Base-by-base conservation (phyloP, 1,140 invertebrate genomes). In the Drosophila sp. region DNA sequence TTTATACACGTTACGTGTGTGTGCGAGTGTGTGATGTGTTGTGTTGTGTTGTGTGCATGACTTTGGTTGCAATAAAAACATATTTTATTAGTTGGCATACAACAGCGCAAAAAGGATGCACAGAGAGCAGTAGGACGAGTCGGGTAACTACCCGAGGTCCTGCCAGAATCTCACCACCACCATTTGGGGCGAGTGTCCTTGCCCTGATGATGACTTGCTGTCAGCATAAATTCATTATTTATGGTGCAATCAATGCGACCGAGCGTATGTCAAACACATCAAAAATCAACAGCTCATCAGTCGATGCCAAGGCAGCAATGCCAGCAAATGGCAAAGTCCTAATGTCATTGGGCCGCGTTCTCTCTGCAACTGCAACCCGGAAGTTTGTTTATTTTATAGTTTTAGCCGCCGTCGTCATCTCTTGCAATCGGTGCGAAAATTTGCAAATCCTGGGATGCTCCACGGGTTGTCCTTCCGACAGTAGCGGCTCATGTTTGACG, bases 361-460 rank as follows among this genome's bases (percentile, higher is more conserved):
- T 38, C 6, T 27, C 11, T n/a, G n/a, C n/a, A n/a, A 7, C 46
- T 50, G 25, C 46, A 43, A 38, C 27, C n/a, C 86, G 90, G 90
- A 91, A 91, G 90, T 91, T 91, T 91, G 86, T 89, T 91, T 90
- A 91, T 91, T 91, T 90, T 91, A 89, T 89, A 89, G 82, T 86
- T 89, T 82, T 70, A 65, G 78, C 80, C 82, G 82, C 54, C 81
- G 63, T 65, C 74, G 70, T 29, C 57, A 29, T 66, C 1, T 27
- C 48, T 41, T 41, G 14, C 32, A 5, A 27, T 45, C 75, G 62
- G 81, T 84, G 82, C 81, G 78, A 87, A 86, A 86, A 87, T 73
- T 81, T 72, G 58, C 66, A 63, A 74, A 63, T 62, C 51, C 64
- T 56, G 56, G 2, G 25, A 38, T 7, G 18, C 83, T 16, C 82